Conservation (phyloP, 2,888 invertebrate genomes). For the Lucinisca nassula region DNA sequence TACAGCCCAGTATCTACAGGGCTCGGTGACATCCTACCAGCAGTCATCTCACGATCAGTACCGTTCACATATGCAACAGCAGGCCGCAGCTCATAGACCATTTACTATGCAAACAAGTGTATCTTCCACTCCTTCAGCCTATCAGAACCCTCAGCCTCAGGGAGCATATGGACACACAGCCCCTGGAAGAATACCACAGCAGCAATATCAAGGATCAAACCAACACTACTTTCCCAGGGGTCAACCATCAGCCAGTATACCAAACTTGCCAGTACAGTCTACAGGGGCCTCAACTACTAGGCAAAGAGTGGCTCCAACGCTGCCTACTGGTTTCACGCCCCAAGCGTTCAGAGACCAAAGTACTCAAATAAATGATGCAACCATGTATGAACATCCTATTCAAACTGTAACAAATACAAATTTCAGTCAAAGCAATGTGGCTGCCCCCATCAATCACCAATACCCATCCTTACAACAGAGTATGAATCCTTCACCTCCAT, state of each 20-base stretch:
- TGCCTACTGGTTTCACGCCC: background rate
- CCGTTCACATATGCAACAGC: background rate
- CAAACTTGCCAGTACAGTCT: background rate
- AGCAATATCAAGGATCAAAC: background rate
- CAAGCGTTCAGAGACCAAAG: background rate
- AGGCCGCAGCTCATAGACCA: background rate
- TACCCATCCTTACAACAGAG: background rate
- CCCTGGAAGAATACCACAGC: background rate
- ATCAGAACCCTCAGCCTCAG: background rate
- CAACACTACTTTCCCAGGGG: background rate
- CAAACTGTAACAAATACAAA: background rate
- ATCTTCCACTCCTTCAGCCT: background rate
- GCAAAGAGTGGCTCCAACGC: background rate
- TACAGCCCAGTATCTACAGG: background rate
- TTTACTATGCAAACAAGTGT: background rate
- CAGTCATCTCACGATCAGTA: background rate
- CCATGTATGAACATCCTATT: background rate
- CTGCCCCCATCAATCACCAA: no score
- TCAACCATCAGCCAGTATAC: background rate
- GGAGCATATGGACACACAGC: background rate
- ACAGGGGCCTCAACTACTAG: background rate
- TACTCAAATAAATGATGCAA: background rate
- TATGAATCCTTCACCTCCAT: background rate
- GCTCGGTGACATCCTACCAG: background rate
- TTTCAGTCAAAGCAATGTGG: background rate